Evolutionary conservation across 2,113 vertebrate genomes (phyloP).

Genomic region (Myotis davidii): DNA sequence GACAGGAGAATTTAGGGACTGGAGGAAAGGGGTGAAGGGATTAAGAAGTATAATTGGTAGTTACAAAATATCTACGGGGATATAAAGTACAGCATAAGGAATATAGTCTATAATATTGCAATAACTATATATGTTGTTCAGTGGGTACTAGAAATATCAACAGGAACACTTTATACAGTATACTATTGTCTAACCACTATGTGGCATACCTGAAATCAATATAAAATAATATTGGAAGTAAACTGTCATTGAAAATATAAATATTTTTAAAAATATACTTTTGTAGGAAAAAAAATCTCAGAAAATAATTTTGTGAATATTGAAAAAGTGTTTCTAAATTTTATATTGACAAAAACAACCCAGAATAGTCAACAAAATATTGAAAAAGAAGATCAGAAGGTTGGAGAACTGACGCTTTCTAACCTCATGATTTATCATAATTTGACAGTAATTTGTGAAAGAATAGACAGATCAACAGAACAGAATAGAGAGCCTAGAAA

Average conservation of each 20-base stretch:
- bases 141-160: neutral
- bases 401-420: neutral
- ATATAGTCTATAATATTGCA: neutral
- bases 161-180: neutral
- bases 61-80: neutral
- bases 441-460: neutral
- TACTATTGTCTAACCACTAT: neutral
- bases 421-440: neutral
- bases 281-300: neutral
- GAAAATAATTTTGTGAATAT: neutral
- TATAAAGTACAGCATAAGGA: neutral
- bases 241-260: neutral
- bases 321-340: neutral
- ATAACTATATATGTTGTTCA: neutral
- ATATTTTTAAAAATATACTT: neutral
- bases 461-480: neutral
- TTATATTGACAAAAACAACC: neutral
- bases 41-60: neutral
- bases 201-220: neutral
- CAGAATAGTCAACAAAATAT: neutral
- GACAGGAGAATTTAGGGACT: neutral
- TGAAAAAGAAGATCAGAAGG: neutral
- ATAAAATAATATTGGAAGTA: neutral
- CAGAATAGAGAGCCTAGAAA: neutral
- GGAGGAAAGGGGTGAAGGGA: neutral